A percentile compares a stretch with the other conserved stretches of the same genome.
phyloP scores from a whole-genome alignment of 2,113 vertebrate genomes.

The Micromys minutus region DNA sequence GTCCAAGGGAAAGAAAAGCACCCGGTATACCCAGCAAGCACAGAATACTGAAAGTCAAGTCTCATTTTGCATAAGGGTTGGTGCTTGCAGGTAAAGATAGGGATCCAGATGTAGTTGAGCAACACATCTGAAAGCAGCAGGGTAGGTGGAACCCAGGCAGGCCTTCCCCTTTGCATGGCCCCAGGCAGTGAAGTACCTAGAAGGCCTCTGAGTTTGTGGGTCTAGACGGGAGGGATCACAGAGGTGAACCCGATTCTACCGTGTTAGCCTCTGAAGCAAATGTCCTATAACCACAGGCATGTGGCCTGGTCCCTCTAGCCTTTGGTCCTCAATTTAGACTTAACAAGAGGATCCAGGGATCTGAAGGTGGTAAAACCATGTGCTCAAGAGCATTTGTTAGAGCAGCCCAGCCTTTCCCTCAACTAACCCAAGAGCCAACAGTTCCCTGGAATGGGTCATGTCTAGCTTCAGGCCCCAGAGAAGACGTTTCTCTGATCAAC shows the following conservation, averaged over 20 bases:
- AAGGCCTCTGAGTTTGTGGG: background rate
- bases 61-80: background rate
- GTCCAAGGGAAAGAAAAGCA: constrained; percentile 18
- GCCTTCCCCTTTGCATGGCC: background rate
- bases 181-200: background rate
- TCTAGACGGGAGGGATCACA: background rate
- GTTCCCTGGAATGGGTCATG: background rate
- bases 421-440: background rate
- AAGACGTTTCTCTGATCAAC: background rate
- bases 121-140: background rate
- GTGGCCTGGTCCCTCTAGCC: background rate
- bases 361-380: background rate
- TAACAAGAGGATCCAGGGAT: background rate
- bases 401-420: background rate
- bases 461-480: background rate
- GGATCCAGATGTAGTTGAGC: background rate
- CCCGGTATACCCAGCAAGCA: background rate
- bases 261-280: background rate
- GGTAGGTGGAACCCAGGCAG: background rate
- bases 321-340: background rate
- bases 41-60: background rate
- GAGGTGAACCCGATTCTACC: background rate
- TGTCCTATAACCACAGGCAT: background rate
- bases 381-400: background rate
- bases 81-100: background rate